These are phyloP conservation scores for Acromyrmex echinatior DNA, from an alignment of 1,140 invertebrate genomes.

Conservation along the genomic window DNA sequence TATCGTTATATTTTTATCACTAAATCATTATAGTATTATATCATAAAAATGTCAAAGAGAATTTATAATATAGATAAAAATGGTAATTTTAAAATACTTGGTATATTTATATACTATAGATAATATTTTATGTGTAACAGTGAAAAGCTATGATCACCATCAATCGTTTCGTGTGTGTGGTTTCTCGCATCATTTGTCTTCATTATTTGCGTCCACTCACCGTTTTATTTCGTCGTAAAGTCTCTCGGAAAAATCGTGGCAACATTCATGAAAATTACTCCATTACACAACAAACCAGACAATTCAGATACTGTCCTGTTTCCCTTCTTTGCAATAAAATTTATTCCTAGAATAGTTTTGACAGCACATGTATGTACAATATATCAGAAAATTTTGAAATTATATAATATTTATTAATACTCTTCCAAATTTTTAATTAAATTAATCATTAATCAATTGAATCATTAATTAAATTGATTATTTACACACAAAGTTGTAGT, in stretches of 20 bases:
- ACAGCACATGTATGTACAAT: neutral
- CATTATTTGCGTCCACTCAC: conserved; percentile 67
- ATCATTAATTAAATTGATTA: neutral
- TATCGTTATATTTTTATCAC: neutral
- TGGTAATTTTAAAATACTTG: neutral
- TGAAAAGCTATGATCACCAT: neutral
- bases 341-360: neutral
- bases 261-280: conserved; percentile 22
- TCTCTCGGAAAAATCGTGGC: conserved; percentile 36
- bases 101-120: neutral
- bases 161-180: conserved; percentile 16
- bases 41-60: neutral
- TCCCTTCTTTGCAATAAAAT: neutral
- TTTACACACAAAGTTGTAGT: neutral
- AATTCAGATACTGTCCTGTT: neutral
- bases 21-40: neutral
- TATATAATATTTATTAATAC: neutral
- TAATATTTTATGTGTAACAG: conserved; percentile 11
- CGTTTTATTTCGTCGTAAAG: conserved; percentile 29
- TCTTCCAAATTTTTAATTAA: conserved; percentile 5
- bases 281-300: neutral
- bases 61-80: neutral
- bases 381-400: neutral
- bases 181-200: conserved; percentile 74
- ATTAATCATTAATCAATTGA: neutral